A percentile compares a stretch with the other conserved stretches of the same genome.
phyloP scores from a whole-genome alignment of 2,797 vertebrate genomes.

The Acanthurus tractus region DNA sequence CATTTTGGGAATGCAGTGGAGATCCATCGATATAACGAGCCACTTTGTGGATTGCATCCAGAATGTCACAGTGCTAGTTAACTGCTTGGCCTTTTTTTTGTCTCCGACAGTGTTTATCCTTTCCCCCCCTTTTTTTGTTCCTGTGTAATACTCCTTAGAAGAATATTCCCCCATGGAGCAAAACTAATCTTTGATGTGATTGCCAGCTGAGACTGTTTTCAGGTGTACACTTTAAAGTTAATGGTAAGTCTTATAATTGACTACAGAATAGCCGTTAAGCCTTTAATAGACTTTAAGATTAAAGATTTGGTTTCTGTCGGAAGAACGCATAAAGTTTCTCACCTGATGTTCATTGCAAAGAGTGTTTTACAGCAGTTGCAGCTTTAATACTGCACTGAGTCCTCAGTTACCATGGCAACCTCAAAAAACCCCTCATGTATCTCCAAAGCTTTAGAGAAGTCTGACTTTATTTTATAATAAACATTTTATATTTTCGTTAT shows the following conservation, averaged over 20 bases:
- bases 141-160: constrained; percentile 57
- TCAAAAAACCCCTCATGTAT: constrained; percentile 18
- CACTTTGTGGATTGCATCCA: constrained; percentile 79
- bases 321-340: constrained; percentile 52
- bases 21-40: constrained; percentile 78
- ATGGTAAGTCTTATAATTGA: no score
- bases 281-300: constrained; percentile 51
- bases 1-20: constrained; percentile 82
- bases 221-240: constrained; percentile 54
- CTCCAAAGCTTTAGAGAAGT: constrained; percentile 25
- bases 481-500: constrained; percentile 6
- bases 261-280: constrained; percentile 30
- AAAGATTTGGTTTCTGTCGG: constrained; percentile 54
- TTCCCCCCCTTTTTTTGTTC: constrained; percentile 25
- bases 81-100: constrained; percentile 71
- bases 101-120: constrained; percentile 63
- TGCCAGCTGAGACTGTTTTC: constrained; percentile 70
- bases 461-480: constrained; percentile 25
- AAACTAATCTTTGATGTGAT: constrained; percentile 69
- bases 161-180: constrained; percentile 61
- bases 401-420: constrained; percentile 54
- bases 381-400: constrained; percentile 45
- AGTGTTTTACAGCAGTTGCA: constrained; percentile 51
- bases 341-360: constrained; percentile 47
- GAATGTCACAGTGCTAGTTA: constrained; percentile 80